phyloP scores from a whole-genome alignment of 2,113 vertebrate species.

The Crotalus horridus region DNA sequence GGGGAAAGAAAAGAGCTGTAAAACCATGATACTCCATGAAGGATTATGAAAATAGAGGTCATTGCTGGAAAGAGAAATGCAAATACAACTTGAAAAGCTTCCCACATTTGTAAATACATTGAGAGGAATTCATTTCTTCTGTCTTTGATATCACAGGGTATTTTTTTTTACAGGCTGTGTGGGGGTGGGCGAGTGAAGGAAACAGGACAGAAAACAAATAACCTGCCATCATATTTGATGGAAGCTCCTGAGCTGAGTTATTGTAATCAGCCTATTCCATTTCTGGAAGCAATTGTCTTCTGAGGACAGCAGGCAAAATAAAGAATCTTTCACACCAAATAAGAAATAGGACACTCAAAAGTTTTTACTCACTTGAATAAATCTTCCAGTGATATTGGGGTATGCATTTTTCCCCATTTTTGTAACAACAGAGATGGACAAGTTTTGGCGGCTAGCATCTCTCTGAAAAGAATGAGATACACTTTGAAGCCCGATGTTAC shows the following conservation, averaged over 20 bases:
- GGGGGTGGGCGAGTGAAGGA: constrained; percentile 43
- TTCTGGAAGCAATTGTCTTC: not conserved
- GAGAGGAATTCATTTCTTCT: constrained; percentile 70
- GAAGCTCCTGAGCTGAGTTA: constrained; percentile 55
- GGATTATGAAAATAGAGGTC: constrained; percentile 85
- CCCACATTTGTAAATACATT: constrained; percentile 75
- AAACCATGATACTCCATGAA: constrained; percentile 76
- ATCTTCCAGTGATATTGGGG: not conserved
- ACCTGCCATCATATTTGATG: constrained; percentile 61
- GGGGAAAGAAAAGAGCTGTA: constrained; percentile 74
- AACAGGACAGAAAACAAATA: constrained; percentile 53
- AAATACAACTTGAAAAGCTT: constrained; percentile 75
- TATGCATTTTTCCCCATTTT: not conserved
- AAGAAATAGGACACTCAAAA: not conserved
- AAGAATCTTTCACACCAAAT: constrained; percentile 24
- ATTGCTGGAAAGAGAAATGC: constrained; percentile 69
- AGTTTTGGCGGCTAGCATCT: not conserved
- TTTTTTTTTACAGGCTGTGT: constrained; percentile 59
- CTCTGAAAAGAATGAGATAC: not conserved
- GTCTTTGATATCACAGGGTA: constrained; percentile 65
- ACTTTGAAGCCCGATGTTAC: not conserved
- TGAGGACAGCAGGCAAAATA: constrained; percentile 36
- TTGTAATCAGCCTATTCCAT: constrained; percentile 37
- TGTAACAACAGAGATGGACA: not conserved
- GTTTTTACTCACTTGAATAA: not conserved